These are phyloP conservation scores for Habropoda laboriosa DNA, from an alignment of 1,140 invertebrate species.

Conservation along the genomic window DNA sequence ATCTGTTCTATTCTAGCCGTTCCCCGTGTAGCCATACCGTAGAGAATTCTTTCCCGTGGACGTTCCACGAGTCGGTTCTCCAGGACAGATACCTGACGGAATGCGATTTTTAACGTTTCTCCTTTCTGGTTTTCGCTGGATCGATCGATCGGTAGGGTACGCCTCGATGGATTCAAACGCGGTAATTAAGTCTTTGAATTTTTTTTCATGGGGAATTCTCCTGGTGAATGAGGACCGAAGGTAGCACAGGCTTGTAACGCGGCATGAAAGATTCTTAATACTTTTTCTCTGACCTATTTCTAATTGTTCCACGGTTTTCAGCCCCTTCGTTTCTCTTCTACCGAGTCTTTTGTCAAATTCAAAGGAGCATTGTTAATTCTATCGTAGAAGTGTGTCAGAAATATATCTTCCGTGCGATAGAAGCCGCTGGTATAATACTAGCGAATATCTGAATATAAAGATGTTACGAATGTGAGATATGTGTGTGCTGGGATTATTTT, in stretches of 20 bases:
- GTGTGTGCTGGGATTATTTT: too few relatives aligned
- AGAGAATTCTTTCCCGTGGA: slow-evolving; percentile 13
- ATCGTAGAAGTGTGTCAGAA: too few relatives aligned
- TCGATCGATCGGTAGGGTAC: slow-evolving; percentile 44
- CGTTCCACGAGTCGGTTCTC: background rate
- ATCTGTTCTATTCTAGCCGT: slow-evolving; percentile 46
- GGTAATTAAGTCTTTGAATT: slow-evolving; percentile 45
- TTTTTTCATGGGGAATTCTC: background rate
- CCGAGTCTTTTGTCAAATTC: too few relatives aligned
- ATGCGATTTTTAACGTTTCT: slow-evolving; percentile 25
- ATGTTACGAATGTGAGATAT: too few relatives aligned
- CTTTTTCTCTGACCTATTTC: background rate
- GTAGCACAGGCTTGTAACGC: background rate
- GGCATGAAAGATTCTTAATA: background rate
- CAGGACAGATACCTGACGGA: background rate
- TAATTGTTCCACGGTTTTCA: too few relatives aligned
- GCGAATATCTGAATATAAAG: too few relatives aligned
- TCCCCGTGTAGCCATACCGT: slow-evolving; percentile 1
- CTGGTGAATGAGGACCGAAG: too few relatives aligned
- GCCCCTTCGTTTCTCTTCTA: too few relatives aligned
- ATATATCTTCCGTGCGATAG: too few relatives aligned
- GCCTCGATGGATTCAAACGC: slow-evolving; percentile 16
- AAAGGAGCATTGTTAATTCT: too few relatives aligned
- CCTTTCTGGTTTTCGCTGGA: slow-evolving; percentile 23
- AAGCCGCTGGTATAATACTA: too few relatives aligned